A percentile compares a stretch with the other conserved stretches of the same genome.
Conservation (phyloP, 2,113 vertebrate species). For the Grammomys surdaster region DNA sequence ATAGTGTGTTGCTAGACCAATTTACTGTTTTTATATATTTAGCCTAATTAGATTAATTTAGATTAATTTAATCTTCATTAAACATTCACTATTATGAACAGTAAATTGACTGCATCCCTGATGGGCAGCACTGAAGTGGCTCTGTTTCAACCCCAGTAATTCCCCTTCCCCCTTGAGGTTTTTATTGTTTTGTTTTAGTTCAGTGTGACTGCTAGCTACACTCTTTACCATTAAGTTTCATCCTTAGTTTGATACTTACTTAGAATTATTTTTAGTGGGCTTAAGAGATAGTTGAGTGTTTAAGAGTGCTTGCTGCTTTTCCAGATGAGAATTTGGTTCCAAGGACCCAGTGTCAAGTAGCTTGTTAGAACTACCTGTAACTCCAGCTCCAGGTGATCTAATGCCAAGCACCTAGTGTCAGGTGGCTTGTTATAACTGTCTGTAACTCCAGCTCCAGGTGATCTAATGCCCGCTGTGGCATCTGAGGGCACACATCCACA, state of each 20-base stretch:
- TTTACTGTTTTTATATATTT: constrained; percentile 25
- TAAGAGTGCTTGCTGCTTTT: not conserved
- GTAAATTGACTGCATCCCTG: constrained; percentile 22
- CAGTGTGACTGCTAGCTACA: not conserved
- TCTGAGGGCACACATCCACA: not conserved
- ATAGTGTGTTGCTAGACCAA: constrained; percentile 36
- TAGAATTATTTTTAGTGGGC: not conserved
- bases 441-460: not conserved
- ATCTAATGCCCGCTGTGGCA: not conserved
- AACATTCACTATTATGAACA: constrained; percentile 57
- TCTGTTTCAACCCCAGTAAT: not conserved
- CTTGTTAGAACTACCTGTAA: not conserved
- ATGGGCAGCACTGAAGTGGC: constrained; percentile 10
- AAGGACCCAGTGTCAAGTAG: not conserved
- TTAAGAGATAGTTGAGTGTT: not conserved
- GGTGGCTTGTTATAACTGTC: not conserved
- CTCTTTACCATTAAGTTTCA: not conserved
- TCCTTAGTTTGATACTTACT: not conserved
- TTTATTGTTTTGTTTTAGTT: not conserved
- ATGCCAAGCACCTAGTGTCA: not conserved
- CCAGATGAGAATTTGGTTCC: not conserved
- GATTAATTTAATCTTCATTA: constrained; percentile 18
- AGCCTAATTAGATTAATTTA: not conserved
- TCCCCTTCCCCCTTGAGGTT: not conserved
- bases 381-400: not conserved